Conservation (phyloP, 2,797 vertebrate species). For the Sparus aurata region DNA sequence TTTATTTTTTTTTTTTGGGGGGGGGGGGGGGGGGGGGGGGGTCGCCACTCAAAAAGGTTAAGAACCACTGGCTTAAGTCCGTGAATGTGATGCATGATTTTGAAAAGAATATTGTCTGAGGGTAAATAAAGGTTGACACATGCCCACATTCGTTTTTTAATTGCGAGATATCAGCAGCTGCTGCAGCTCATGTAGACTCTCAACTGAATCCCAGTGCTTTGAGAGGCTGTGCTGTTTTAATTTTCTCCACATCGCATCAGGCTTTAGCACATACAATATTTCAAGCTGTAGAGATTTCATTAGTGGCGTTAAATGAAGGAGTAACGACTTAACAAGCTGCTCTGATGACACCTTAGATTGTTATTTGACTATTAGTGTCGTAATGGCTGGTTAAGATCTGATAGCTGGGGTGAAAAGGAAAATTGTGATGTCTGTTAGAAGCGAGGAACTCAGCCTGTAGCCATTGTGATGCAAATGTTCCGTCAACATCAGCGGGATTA, state of each 20-base stretch:
- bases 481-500: constrained; percentile 34
- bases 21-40: too few relatives aligned
- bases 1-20: too few relatives aligned
- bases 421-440: constrained; percentile 32
- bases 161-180: not conserved
- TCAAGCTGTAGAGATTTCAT: constrained; percentile 51
- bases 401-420: not conserved
- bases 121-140: constrained; percentile 11
- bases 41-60: too few relatives aligned
- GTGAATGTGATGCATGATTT: not conserved
- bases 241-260: constrained; percentile 29
- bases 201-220: constrained; percentile 15
- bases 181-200: constrained; percentile 17
- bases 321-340: constrained; percentile 56
- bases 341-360: constrained; percentile 38
- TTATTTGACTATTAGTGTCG: constrained; percentile 43
- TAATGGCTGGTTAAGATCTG: constrained; percentile 36
- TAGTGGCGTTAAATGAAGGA: constrained; percentile 44
- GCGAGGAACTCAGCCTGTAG: constrained; percentile 35
- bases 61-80: not conserved
- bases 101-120: not conserved
- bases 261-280: constrained; percentile 38
- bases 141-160: constrained; percentile 1
- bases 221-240: constrained; percentile 29
- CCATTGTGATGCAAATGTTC: constrained; percentile 42